A percentile compares a stretch with the other conserved stretches of the same genome.
phyloP scores from a whole-genome alignment of 2,797 vertebrate species.

The Onychomys arenicola region DNA sequence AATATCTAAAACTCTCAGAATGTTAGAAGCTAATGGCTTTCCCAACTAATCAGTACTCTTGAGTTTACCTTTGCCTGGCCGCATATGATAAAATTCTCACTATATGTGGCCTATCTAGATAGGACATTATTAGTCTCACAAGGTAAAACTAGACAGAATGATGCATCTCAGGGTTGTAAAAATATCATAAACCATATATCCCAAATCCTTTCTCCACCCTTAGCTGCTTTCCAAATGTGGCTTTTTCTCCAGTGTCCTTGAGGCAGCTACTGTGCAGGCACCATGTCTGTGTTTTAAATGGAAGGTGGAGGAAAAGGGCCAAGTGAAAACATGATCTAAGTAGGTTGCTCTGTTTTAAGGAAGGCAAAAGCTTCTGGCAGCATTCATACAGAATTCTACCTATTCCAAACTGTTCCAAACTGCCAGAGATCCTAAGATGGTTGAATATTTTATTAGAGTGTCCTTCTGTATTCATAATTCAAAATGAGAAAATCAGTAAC shows the following conservation, averaged over 20 bases:
- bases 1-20: background rate
- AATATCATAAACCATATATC: background rate
- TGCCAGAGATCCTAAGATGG: background rate
- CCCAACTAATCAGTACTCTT: background rate
- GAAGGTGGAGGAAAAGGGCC: background rate
- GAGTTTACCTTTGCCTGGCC: background rate
- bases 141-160: background rate
- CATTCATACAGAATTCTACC: background rate
- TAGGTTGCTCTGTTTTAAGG: background rate
- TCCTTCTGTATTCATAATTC: constrained; percentile 16
- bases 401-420: background rate
- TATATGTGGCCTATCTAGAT: background rate
- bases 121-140: background rate
- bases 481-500: background rate
- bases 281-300: background rate
- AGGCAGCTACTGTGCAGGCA: background rate
- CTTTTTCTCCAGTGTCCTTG: background rate
- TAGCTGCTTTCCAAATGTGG: background rate
- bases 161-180: background rate
- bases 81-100: background rate
- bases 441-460: background rate
- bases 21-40: background rate
- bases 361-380: background rate
- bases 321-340: background rate
- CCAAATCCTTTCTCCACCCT: background rate